These are phyloP conservation scores for Aurelia sp. DNA, from an alignment of 30 jellyfish, hydroid and myxozoan species.

Conservation along the genomic window DNA sequence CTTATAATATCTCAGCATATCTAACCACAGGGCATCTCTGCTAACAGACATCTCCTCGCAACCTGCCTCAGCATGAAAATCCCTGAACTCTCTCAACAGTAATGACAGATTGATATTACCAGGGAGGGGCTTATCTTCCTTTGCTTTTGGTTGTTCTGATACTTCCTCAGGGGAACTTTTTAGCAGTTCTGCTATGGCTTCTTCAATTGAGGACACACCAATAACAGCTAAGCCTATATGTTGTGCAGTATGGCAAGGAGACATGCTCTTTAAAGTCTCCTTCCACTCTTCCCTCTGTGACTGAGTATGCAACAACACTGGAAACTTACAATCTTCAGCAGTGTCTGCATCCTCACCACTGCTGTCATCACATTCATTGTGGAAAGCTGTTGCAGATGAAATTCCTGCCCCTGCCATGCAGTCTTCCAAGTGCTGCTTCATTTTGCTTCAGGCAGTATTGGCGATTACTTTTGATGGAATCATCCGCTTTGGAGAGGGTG, in stretches of 20 bases:
- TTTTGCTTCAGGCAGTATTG: slow-evolving; percentile 12
- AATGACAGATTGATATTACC: neutral
- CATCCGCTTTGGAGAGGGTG: slow-evolving; percentile 6
- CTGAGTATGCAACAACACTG: too few relatives aligned
- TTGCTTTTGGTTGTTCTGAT: too few relatives aligned
- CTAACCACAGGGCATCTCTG: slow-evolving; percentile 26
- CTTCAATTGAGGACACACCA: slow-evolving; percentile 19
- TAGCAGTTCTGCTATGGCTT: slow-evolving; percentile 1
- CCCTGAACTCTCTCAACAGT: neutral
- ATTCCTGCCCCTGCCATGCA: slow-evolving; percentile 25
- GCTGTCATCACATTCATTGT: neutral
- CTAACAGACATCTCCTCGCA: slow-evolving; percentile 2
- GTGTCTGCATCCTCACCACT: slow-evolving; percentile 12
- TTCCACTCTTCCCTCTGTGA: slow-evolving; percentile 11
- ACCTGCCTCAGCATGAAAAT: neutral
- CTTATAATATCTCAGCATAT: slow-evolving; percentile 4
- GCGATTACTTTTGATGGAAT: neutral
- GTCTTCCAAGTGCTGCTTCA: slow-evolving; percentile 9
- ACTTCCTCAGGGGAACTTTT: neutral
- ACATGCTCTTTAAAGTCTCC: slow-evolving; percentile 1
- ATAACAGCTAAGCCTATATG: slow-evolving; percentile 3
- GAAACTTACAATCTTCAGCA: too few relatives aligned
- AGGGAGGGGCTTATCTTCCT: too few relatives aligned
- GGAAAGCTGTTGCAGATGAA: slow-evolving; percentile 1
- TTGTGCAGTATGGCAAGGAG: neutral